Conservation (phyloP, 1,140 invertebrate genomes). For the Holotrichia oblita region DNA sequence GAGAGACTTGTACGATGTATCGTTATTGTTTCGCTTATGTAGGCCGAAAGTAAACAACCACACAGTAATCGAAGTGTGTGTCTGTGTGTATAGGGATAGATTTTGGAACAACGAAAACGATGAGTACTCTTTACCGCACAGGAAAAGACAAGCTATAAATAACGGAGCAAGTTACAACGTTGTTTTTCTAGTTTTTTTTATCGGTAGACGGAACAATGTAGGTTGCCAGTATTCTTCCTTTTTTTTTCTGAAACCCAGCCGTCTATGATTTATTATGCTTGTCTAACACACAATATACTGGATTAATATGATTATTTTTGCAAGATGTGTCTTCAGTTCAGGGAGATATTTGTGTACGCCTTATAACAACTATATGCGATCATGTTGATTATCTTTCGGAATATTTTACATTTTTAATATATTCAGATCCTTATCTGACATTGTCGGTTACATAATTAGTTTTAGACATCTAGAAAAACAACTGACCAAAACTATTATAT, state of each 20-base stretch:
- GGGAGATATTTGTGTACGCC: too few relatives aligned
- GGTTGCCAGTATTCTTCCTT: background rate
- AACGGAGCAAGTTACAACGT: background rate
- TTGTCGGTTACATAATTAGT: too few relatives aligned
- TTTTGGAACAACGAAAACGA: constrained; percentile 12
- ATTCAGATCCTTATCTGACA: too few relatives aligned
- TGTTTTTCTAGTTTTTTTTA: constrained; percentile 6
- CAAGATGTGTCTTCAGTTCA: too few relatives aligned
- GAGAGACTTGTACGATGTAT: background rate
- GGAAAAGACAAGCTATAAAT: constrained; percentile 8
- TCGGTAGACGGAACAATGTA: background rate
- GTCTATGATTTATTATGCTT: background rate
- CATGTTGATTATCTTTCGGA: too few relatives aligned
- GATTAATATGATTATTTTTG: too few relatives aligned
- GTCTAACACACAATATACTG: background rate
- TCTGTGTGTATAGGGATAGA: background rate
- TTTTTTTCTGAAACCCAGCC: background rate
- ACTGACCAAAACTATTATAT: too few relatives aligned
- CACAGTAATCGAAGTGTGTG: background rate
- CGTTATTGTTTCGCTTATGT: background rate
- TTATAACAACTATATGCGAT: too few relatives aligned
- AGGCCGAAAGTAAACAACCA: background rate
- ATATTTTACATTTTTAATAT: too few relatives aligned
- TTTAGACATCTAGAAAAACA: too few relatives aligned
- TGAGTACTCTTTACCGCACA: background rate